Evolutionary conservation across 1,140 invertebrate species (phyloP).

Genomic region (Bombyx mandarina): DNA sequence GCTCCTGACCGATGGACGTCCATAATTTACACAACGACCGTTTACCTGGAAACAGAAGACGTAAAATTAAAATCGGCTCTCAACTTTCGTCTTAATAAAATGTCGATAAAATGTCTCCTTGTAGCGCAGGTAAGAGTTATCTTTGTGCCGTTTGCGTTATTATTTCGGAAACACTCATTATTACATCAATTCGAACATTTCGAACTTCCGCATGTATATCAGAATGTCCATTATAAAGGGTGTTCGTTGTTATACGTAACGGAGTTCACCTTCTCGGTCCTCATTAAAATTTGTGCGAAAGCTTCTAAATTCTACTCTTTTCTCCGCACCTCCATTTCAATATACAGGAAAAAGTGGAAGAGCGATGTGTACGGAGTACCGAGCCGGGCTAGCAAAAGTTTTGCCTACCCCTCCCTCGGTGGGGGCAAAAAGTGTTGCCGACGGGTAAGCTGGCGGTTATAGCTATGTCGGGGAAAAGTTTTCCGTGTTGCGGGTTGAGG

Average conservation of each 20-base stretch:
- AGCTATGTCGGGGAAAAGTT: slow-evolving; percentile 69
- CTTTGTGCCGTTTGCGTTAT: slow-evolving; percentile 18
- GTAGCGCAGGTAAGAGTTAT: slow-evolving; percentile 17
- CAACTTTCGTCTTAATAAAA: not conserved
- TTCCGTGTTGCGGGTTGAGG: slow-evolving; percentile 67
- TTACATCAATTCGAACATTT: slow-evolving; percentile 16
- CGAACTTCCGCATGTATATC: slow-evolving; percentile 16
- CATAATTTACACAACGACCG: slow-evolving; percentile 22
- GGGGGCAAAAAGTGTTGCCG: slow-evolving; percentile 69
- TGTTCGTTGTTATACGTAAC: slow-evolving; percentile 40
- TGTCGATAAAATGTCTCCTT: not conserved
- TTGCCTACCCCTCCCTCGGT: slow-evolving; percentile 51
- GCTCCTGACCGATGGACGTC: slow-evolving; percentile 35
- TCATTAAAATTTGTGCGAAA: slow-evolving; percentile 70
- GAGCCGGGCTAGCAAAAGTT: slow-evolving; percentile 63
- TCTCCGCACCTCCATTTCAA: slow-evolving; percentile 71
- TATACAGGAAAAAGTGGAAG: slow-evolving; percentile 71
- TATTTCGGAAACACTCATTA: not conserved
- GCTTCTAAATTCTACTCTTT: slow-evolving; percentile 71
- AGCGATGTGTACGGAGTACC: slow-evolving; percentile 65
- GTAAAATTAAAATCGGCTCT: no score
- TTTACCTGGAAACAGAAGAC: no score
- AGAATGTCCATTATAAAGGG: slow-evolving; percentile 35
- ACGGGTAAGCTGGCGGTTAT: slow-evolving; percentile 61
- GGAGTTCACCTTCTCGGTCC: slow-evolving; percentile 56